Percentiles rank a stretch among this genome's conserved stretches.
Conservation (phyloP, 2,888 invertebrate species). For the Rotaria magnacalcarata region DNA sequence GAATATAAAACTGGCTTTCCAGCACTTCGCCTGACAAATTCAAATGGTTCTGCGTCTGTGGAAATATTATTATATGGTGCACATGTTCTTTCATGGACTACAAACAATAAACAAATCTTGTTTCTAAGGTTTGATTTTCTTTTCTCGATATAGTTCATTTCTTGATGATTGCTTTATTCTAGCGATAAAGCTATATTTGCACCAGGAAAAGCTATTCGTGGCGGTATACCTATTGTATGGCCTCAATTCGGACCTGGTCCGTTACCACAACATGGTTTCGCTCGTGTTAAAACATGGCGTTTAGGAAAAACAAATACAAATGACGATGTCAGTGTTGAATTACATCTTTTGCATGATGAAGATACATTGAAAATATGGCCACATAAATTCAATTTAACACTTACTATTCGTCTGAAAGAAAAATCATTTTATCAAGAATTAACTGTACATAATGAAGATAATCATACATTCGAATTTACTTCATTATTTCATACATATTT, state of each 20-base stretch:
- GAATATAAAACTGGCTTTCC: not conserved
- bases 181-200: not conserved
- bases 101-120: not conserved
- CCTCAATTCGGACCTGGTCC: constrained; percentile 9
- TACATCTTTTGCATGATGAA: not conserved
- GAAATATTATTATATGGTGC: not conserved
- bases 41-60: not conserved
- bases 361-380: not conserved
- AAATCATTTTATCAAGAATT: not conserved
- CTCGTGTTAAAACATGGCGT: constrained; percentile 3
- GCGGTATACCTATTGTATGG: constrained; percentile 9
- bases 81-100: constrained; percentile 9
- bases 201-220: not conserved
- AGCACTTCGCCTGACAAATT: not conserved
- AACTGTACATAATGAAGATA: not conserved
- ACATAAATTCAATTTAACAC: not conserved
- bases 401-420: not conserved
- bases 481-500: constrained; percentile 3
- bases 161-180: not conserved
- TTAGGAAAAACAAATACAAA: not conserved
- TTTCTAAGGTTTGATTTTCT: not conserved
- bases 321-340: not conserved
- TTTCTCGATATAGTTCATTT: not conserved
- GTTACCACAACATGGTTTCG: not conserved
- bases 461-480: not conserved